Percentiles rank a stretch among this genome's conserved stretches.
phyloP scores from a whole-genome alignment of 1,140 invertebrate species.

The Atopsyche davidsoni region DNA sequence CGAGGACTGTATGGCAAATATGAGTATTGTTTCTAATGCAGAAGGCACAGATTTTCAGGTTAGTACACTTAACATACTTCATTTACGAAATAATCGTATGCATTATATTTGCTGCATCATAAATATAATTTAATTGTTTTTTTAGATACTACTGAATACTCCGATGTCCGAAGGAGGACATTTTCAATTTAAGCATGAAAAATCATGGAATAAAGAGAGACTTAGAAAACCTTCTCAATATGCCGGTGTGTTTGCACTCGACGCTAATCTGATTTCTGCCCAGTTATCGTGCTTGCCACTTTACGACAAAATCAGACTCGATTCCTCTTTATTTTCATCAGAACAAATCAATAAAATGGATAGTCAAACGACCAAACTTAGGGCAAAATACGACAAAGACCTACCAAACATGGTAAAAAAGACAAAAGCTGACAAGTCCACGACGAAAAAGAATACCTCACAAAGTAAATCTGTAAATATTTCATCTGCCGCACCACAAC shows the following conservation, averaged over 20 bases:
- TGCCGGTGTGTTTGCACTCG: slow-evolving; percentile 44
- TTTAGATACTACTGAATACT: slow-evolving; percentile 39
- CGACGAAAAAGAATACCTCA: too few relatives aligned
- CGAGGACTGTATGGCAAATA: too few relatives aligned
- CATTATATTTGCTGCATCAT: background rate
- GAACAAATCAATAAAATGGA: slow-evolving; percentile 40
- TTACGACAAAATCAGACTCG: slow-evolving; percentile 40
- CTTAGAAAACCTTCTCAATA: slow-evolving; percentile 37
- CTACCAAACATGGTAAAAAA: too few relatives aligned
- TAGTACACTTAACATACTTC: too few relatives aligned
- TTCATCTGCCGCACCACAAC: background rate
- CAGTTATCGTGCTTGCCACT: slow-evolving; percentile 41
- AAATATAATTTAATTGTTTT: background rate
- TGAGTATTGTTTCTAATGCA: too few relatives aligned
- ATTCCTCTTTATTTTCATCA: slow-evolving; percentile 35
- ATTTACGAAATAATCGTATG: background rate
- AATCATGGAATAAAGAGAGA: slow-evolving; percentile 41
- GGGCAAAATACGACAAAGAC: slow-evolving; percentile 43
- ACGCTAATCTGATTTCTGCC: slow-evolving; percentile 37
- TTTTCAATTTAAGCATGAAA: slow-evolving; percentile 50
- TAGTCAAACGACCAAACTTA: slow-evolving; percentile 39
- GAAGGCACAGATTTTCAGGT: too few relatives aligned
- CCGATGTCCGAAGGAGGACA: slow-evolving; percentile 41
- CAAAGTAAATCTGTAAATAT: too few relatives aligned
- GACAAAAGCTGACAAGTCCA: too few relatives aligned